phyloP scores from a whole-genome alignment of 1,140 invertebrate genomes.

The Euschistus heros region DNA sequence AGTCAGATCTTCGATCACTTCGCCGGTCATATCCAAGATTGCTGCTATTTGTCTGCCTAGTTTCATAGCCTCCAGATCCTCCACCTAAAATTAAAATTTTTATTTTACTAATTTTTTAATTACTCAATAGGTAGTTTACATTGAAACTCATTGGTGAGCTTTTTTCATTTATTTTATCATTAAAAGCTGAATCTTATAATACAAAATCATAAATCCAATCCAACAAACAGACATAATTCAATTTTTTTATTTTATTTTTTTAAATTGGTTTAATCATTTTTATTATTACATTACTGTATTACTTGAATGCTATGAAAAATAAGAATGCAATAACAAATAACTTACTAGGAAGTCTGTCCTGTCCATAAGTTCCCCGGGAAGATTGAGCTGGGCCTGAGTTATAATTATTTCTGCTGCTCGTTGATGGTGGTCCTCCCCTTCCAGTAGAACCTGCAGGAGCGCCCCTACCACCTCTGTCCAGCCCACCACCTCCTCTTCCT shows the following conservation, averaged over 20 bases:
- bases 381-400: neutral
- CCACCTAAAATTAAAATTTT: neutral
- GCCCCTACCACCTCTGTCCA: neutral
- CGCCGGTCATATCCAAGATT: neutral
- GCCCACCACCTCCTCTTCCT: neutral
- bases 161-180: too few species aligned
- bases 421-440: neutral
- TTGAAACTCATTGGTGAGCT: too few species aligned
- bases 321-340: neutral
- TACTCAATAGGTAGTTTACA: too few species aligned
- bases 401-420: neutral
- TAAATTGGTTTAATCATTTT: too few species aligned
- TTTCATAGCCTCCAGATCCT: constrained; percentile 9
- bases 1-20: constrained; percentile 2
- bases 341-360: neutral
- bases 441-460: neutral
- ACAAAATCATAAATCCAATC: too few species aligned
- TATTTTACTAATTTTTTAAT: neutral
- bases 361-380: neutral
- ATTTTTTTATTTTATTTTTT: too few species aligned
- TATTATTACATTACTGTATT: too few species aligned
- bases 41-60: neutral
- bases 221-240: too few species aligned
- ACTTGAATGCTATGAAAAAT: too few species aligned
- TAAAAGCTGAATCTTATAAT: too few species aligned